Conservation (phyloP, 2,113 vertebrate species). For the Neotragus pygmaeus region DNA sequence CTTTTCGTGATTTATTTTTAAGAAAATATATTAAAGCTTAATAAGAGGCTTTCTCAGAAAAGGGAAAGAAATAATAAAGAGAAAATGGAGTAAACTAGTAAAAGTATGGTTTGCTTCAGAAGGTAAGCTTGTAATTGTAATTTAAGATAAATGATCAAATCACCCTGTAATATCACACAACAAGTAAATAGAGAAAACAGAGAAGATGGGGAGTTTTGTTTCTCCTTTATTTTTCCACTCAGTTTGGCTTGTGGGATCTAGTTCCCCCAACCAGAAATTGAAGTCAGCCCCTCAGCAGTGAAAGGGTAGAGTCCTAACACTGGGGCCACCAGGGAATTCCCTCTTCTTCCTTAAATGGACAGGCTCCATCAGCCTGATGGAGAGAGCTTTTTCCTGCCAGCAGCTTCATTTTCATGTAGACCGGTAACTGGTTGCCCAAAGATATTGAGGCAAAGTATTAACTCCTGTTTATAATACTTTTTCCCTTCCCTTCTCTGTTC, state of each 20-base stretch:
- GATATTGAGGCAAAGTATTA: not conserved
- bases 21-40: slow-evolving; percentile 24
- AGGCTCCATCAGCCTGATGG: not conserved
- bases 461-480: not conserved
- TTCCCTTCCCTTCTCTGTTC: not conserved
- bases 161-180: not conserved
- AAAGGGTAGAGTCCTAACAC: not conserved
- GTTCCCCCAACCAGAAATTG: not conserved
- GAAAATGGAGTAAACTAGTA: not conserved
- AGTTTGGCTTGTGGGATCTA: not conserved
- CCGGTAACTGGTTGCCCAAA: not conserved
- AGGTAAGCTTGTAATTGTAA: not conserved
- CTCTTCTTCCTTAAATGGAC: not conserved
- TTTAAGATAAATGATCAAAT: not conserved
- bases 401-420: not conserved
- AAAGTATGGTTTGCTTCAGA: not conserved
- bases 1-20: slow-evolving; percentile 25
- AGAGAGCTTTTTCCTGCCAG: not conserved
- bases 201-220: not conserved
- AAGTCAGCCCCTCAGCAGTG: not conserved
- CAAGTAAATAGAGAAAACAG: not conserved
- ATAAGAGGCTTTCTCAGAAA: not conserved
- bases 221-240: not conserved
- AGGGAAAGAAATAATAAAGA: not conserved
- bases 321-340: not conserved